Evolutionary conservation across 2,888 invertebrate species (phyloP).

Genomic region (Eristalinus aeneus): DNA sequence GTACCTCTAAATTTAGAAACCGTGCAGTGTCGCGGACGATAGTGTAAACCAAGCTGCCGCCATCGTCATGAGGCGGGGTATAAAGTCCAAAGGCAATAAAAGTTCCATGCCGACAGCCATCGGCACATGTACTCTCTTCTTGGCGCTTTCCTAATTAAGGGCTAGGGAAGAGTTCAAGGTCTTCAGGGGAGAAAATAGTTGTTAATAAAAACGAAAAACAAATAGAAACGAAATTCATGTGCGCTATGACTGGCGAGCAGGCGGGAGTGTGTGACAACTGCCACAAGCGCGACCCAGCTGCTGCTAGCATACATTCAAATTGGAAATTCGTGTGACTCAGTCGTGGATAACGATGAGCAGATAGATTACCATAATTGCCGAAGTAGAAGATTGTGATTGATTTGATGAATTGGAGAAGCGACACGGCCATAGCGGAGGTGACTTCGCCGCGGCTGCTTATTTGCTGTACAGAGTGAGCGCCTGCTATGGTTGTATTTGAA

Average conservation of each 20-base stretch:
- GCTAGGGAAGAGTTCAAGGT: conserved; percentile 37
- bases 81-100: conserved; percentile 17
- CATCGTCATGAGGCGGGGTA: not conserved
- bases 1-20: conserved; percentile 47
- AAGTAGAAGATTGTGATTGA: conserved; percentile 34
- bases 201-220: not conserved
- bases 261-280: conserved; percentile 10
- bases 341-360: conserved; percentile 17
- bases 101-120: conserved; percentile 5
- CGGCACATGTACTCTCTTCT: conserved; percentile 19
- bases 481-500: not conserved
- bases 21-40: conserved; percentile 8
- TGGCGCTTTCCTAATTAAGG: conserved; percentile 23
- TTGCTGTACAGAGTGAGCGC: not conserved
- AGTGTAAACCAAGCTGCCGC: not conserved
- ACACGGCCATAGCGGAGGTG: too few relatives aligned
- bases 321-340: conserved; percentile 27
- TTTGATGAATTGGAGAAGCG: not conserved
- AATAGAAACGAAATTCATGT: not conserved
- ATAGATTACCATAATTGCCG: conserved; percentile 35
- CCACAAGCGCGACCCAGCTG: conserved; percentile 5
- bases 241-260: not conserved
- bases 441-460: not conserved
- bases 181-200: not conserved
- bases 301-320: not conserved